Conservation (phyloP, 1,140 invertebrate genomes). For the roundworm (Caenorhabditis elegans) region DNA sequence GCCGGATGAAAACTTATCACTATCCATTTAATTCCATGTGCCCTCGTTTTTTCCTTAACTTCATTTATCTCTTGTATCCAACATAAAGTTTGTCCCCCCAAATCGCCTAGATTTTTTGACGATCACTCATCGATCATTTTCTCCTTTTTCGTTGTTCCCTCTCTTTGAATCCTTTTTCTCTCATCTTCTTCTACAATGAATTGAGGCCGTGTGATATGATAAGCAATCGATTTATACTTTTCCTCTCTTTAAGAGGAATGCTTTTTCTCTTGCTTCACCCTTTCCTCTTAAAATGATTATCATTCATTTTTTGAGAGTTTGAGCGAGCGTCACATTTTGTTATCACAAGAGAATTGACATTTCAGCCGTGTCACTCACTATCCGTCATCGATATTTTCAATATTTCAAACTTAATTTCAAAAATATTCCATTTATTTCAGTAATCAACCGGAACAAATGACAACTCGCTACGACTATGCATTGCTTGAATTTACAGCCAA, state of each 20-base stretch:
- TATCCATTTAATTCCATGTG: neutral
- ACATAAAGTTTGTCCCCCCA: neutral
- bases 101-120: neutral
- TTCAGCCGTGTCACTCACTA: too few species aligned
- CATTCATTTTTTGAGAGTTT: too few species aligned
- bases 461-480: neutral
- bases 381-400: too few species aligned
- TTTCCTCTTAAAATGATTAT: neutral
- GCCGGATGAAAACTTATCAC: too few species aligned
- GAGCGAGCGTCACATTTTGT: too few species aligned
- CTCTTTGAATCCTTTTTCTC: neutral
- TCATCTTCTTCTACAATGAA: neutral
- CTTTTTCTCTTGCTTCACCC: neutral
- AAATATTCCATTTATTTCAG: too few species aligned
- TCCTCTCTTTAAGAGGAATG: neutral
- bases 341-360: too few species aligned
- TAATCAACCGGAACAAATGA: neutral
- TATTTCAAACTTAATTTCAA: too few species aligned
- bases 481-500: neutral
- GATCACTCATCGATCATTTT: slow-evolving; percentile 2
- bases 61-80: neutral
- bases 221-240: slow-evolving; percentile 19
- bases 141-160: neutral
- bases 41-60: neutral
- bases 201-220: slow-evolving; percentile 28